Percentiles rank a stretch among this genome's conserved stretches.
Evolutionary conservation across 2,797 vertebrate genomes (phyloP).

Genomic region (Lagodon rhomboides): DNA sequence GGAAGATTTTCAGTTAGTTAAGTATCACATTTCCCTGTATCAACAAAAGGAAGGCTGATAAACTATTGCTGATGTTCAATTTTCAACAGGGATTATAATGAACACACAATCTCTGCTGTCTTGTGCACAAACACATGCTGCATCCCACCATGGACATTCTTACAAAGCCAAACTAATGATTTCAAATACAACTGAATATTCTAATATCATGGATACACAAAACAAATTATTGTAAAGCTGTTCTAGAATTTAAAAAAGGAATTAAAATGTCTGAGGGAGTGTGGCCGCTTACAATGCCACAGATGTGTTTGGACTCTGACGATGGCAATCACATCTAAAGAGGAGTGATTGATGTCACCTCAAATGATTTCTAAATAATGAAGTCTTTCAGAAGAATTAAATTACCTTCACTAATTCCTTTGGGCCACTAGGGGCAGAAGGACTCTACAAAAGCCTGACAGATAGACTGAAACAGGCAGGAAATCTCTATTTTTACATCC

Average conservation of each 20-base stretch:
- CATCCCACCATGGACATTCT: background rate
- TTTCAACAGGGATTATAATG: conserved; percentile 33
- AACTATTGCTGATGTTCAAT: conserved; percentile 29
- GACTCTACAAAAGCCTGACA: background rate
- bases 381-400: background rate
- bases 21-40: conserved; percentile 37
- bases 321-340: too few relatives aligned
- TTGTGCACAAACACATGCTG: background rate
- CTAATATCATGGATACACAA: background rate
- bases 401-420: background rate
- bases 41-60: conserved; percentile 34
- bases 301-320: background rate
- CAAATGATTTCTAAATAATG: background rate
- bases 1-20: conserved; percentile 37
- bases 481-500: too few relatives aligned
- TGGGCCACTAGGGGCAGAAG: background rate
- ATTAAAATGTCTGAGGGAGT: background rate
- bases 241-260: background rate
- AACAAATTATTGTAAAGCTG: background rate
- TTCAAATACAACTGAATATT: background rate
- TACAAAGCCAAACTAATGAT: background rate
- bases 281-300: too few relatives aligned
- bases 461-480: background rate
- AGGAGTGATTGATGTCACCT: background rate
- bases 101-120: conserved; percentile 18